A percentile compares a stretch with the other conserved stretches of the same genome.
Conservation (phyloP, 2,888 invertebrate genomes). For the Habroteleia sp. region DNA sequence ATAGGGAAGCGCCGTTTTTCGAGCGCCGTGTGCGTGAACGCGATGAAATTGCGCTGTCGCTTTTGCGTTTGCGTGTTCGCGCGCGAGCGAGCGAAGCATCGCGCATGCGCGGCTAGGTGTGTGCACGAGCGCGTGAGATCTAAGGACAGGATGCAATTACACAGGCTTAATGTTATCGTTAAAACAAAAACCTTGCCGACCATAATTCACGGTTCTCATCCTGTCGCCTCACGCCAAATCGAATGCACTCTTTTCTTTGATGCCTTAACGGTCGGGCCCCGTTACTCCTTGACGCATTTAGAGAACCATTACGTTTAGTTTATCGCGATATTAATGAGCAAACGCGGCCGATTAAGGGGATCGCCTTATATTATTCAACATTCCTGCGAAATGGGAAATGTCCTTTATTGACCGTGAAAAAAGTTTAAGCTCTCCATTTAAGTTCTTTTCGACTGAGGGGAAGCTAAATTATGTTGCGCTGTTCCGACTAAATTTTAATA, state of each 20-base stretch:
- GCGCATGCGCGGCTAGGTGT: slow-evolving; percentile 55
- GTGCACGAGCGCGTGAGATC: slow-evolving; percentile 67
- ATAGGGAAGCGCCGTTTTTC: slow-evolving; percentile 12
- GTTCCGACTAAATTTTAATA: slow-evolving; percentile 35
- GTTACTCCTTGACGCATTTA: slow-evolving; percentile 41
- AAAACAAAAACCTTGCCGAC: slow-evolving; percentile 73
- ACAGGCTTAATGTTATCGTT: slow-evolving; percentile 77
- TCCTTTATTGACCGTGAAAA: slow-evolving; percentile 59
- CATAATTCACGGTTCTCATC: slow-evolving; percentile 74
- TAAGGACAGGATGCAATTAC: slow-evolving; percentile 77
- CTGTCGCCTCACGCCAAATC: slow-evolving; percentile 60
- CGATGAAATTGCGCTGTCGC: slow-evolving; percentile 57
- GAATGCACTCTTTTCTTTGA: slow-evolving; percentile 40
- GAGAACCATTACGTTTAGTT: slow-evolving; percentile 33
- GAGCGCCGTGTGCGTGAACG: slow-evolving; percentile 43
- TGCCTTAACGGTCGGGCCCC: slow-evolving; percentile 31
- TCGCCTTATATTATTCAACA: slow-evolving; percentile 9
- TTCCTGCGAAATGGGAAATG: slow-evolving; percentile 44
- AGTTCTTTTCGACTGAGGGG: slow-evolving; percentile 3
- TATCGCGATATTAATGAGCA: slow-evolving; percentile 53
- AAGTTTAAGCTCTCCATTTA: slow-evolving; percentile 49
- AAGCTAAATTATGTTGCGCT: slow-evolving; percentile 11
- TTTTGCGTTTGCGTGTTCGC: slow-evolving; percentile 42
- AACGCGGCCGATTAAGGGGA: slow-evolving; percentile 24
- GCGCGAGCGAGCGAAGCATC: slow-evolving; percentile 54